A percentile compares a stretch with the other conserved stretches of the same genome.
Conservation (phyloP, 2,113 vertebrate species). For the Phylloscopus trochilus region DNA sequence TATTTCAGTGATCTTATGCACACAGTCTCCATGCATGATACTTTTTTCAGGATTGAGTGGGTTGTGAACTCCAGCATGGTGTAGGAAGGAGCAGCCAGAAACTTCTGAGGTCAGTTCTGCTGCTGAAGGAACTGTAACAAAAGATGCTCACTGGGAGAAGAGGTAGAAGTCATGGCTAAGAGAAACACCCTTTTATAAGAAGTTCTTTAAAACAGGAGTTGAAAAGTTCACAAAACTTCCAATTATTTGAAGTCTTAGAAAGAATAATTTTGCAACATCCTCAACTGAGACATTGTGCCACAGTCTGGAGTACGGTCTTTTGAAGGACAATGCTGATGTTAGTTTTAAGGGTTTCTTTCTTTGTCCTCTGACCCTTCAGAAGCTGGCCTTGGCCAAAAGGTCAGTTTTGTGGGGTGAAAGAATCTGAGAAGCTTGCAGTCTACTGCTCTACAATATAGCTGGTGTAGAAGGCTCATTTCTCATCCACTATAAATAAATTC, state of each 20-base stretch:
- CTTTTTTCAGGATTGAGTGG: not conserved
- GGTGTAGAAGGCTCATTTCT: not conserved
- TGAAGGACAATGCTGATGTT: not conserved
- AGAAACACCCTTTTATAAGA: not conserved
- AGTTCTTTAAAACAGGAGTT: not conserved
- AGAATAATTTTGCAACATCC: not conserved
- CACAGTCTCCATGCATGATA: accelerated
- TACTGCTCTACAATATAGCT: not conserved
- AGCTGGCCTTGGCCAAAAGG: not conserved
- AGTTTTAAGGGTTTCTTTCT: not conserved
- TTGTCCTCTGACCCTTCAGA: not conserved
- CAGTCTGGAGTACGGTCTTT: not conserved
- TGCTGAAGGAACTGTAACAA: not conserved
- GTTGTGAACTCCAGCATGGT: not conserved
- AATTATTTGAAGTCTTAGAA: not conserved
- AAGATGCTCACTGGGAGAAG: not conserved
- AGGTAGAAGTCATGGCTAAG: not conserved
- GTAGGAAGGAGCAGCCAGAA: not conserved
- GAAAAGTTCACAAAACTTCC: not conserved
- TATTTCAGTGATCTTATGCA: not conserved
- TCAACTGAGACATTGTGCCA: not conserved
- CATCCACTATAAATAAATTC: not conserved
- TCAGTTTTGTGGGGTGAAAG: not conserved
- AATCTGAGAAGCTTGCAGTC: not conserved
- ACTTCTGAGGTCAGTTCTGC: not conserved